These are phyloP conservation scores for Lathamus discolor DNA, from an alignment of 2,113 vertebrate genomes.

Conservation along the genomic window DNA sequence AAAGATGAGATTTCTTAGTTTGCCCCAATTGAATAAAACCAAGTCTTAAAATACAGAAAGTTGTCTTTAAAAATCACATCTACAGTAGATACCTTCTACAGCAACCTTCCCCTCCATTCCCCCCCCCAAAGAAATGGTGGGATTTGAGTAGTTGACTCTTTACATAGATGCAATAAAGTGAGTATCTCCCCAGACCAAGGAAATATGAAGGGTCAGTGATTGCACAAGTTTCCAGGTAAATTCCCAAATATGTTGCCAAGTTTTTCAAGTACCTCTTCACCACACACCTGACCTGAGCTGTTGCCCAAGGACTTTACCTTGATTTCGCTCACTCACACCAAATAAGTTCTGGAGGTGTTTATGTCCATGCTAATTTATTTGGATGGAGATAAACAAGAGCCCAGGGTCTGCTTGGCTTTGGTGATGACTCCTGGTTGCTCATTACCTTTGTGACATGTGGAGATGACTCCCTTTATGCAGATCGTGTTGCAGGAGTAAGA, in stretches of 20 bases:
- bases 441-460: neutral
- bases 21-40: neutral
- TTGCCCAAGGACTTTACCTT: neutral
- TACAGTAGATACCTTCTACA: neutral
- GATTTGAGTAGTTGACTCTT: neutral
- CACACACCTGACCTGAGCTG: neutral
- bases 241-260: neutral
- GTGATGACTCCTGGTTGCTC: neutral
- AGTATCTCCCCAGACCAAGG: neutral
- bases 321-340: neutral
- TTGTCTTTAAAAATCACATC: neutral
- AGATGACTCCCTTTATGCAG: neutral
- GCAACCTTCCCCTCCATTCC: neutral
- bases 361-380: neutral
- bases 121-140: fast-evolving
- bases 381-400: neutral
- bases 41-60: neutral
- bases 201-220: neutral
- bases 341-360: neutral
- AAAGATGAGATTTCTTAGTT: neutral
- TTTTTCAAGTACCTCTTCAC: neutral
- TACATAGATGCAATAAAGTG: neutral
- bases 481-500: neutral
- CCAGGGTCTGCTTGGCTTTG: neutral
- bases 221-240: neutral